Conservation (phyloP, 1,140 invertebrate genomes). For the Pseudomyrmex flavicornis region DNA sequence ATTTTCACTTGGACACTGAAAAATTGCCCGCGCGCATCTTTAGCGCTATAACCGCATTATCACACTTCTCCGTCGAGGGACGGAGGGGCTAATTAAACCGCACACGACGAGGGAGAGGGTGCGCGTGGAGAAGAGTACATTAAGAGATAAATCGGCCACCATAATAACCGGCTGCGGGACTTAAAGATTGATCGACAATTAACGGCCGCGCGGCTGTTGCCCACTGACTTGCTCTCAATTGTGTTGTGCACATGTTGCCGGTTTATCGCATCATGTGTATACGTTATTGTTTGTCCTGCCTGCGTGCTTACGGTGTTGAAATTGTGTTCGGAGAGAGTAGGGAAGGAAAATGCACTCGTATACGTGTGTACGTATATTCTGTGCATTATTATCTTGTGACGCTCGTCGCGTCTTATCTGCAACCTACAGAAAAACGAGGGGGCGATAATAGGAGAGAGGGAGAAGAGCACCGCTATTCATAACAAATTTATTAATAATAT, state of each 20-base stretch:
- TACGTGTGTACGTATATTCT: too few species aligned
- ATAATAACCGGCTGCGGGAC: conserved; percentile 72
- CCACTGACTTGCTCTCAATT: conserved; percentile 74
- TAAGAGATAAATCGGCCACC: conserved; percentile 73
- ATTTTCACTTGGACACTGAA: conserved; percentile 40
- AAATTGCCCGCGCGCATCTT: conserved; percentile 41
- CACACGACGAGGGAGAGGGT: conserved; percentile 65
- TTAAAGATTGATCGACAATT: conserved; percentile 79
- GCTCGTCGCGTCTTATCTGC: too few species aligned
- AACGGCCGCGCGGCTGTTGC: conserved; percentile 52
- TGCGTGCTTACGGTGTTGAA: not conserved
- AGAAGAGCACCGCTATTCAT: too few species aligned
- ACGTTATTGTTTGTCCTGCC: conserved; percentile 35
- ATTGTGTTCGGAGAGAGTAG: not conserved
- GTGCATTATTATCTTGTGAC: too few species aligned
- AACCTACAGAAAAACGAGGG: too few species aligned
- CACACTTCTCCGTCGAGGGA: conserved; percentile 40
- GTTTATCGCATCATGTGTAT: conserved; percentile 73
- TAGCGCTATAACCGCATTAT: conserved; percentile 60
- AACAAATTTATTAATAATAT: too few species aligned
- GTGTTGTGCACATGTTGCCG: conserved; percentile 76
- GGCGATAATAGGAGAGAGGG: too few species aligned
- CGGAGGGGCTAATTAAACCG: conserved; percentile 75
- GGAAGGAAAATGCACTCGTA: too few species aligned
- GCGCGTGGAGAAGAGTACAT: conserved; percentile 69